Evolutionary conservation across 2,113 vertebrate genomes (phyloP), one percentile per base, ranked within the genome.

Genomic region (Rhinogobius similis): DNA sequence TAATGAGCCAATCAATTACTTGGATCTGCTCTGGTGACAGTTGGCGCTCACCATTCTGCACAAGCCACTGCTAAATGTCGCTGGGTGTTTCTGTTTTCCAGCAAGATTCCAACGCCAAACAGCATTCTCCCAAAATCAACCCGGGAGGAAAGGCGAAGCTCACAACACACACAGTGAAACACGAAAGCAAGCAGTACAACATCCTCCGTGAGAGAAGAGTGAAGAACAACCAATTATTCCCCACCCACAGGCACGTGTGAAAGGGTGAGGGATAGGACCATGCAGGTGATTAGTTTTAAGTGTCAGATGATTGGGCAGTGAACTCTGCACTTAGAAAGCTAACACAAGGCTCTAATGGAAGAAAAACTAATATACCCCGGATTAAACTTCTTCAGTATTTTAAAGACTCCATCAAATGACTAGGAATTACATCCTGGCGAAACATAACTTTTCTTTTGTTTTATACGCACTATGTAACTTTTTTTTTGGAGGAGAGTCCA

Each of bases 181-280:
- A 58, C 14, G 14, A 78, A 69, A 79, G 53, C 75, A 83, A 80
- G 56, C 78, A 78, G 56, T 81, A 75, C 77, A 79, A 67, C 73
- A 62, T 77, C 12, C 65, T 77, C 73, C 48, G 65, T 76, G 27
- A 68, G 55, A 46, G 70, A 86, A 83, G 77, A 89, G 80, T 70
- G 75, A 85, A 88, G 81, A 80, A 65, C 74, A 79, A 84, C 86
- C 84, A 90, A 89, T 87, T 89, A 88, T 87, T 83, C 78, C 38
- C 81, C 86, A 88, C 86, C 83, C 70, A 46, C 58, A 90, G 85
- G 87, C 83, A 38, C 81, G 77, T 65, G 56, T 67, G 72, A 77
- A 86, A 89, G 77, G 83, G 79, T 86, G 83, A 86, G 67, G 14
- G 75, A 84, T 77, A 80, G 83, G 78, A 58, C 75, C 68, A 81